These are phyloP conservation scores for Aspiorhynchus laticeps DNA, from an alignment of 2,113 vertebrate species.

Conservation along the genomic window DNA sequence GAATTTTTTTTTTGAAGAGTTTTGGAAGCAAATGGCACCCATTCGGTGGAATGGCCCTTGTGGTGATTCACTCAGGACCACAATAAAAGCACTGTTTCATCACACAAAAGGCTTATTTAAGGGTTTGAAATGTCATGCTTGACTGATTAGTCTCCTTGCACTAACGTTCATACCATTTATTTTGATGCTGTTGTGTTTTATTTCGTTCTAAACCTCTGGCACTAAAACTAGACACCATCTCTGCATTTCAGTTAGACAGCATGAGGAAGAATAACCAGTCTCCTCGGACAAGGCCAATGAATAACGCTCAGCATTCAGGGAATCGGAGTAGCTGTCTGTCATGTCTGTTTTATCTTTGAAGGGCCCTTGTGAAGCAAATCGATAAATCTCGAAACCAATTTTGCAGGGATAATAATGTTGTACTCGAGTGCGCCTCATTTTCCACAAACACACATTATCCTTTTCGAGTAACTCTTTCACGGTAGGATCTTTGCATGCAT, in stretches of 20 bases:
- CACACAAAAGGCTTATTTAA: neutral
- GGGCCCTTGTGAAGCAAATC: constrained; percentile 44
- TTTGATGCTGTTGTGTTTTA: constrained; percentile 5
- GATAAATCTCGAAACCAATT: constrained; percentile 50
- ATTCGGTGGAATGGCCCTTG: too few species aligned
- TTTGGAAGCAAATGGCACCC: too few species aligned
- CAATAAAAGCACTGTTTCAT: neutral
- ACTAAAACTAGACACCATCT: constrained; percentile 1
- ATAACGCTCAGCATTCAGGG: constrained; percentile 23
- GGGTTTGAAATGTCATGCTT: neutral
- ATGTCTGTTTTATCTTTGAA: constrained; percentile 40
- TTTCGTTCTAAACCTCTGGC: neutral
- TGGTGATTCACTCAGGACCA: neutral
- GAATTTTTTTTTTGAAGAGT: too few species aligned
- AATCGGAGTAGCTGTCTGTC: constrained; percentile 26
- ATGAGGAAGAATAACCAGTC: constrained; percentile 5
- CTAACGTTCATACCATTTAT: constrained; percentile 5
- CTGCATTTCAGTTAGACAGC: constrained; percentile 33
- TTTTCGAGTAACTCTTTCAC: constrained; percentile 15
- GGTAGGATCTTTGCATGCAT: neutral
- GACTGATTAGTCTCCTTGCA: neutral
- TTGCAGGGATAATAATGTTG: constrained; percentile 46
- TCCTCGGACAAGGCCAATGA: neutral
- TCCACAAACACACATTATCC: constrained; percentile 39
- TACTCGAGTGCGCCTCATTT: constrained; percentile 11